Evolutionary conservation across 2,888 invertebrate genomes (phyloP).

Genomic region (Allophyes oxyacanthae): DNA sequence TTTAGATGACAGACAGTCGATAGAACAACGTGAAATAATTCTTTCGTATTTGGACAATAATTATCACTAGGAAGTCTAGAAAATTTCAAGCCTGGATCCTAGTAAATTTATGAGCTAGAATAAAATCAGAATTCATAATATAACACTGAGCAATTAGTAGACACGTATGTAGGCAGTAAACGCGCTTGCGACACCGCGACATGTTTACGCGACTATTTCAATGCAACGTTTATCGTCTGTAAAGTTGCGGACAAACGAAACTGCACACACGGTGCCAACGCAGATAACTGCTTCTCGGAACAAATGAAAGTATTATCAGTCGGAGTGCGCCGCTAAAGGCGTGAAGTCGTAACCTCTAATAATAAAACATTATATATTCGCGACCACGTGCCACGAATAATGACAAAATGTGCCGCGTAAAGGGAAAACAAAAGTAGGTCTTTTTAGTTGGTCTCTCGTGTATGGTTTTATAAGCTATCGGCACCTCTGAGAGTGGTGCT

Average conservation of each 20-base stretch:
- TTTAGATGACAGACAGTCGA: no score
- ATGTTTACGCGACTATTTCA: constrained; percentile 54
- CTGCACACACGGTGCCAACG: constrained; percentile 56
- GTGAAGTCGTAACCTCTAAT: constrained; percentile 86
- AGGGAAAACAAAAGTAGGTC: constrained; percentile 81
- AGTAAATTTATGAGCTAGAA: constrained; percentile 10
- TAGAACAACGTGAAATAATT: no score
- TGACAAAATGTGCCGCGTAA: constrained; percentile 80
- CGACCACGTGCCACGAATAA: constrained; percentile 85
- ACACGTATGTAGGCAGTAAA: constrained; percentile 43
- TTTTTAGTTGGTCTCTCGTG: constrained; percentile 73
- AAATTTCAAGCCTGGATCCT: not conserved
- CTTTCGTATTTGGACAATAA: no score
- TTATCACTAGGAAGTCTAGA: not conserved
- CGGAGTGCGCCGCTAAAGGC: constrained; percentile 77
- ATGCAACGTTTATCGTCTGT: constrained; percentile 58
- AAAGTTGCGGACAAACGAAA: constrained; percentile 59
- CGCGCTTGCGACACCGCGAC: constrained; percentile 42
- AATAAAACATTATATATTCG: constrained; percentile 89
- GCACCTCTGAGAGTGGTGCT: constrained; percentile 69
- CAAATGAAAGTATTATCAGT: constrained; percentile 86
- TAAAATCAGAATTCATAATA: constrained; percentile 20
- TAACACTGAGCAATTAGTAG: constrained; percentile 47
- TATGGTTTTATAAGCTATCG: constrained; percentile 78
- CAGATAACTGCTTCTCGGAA: constrained; percentile 85